phyloP scores from a whole-genome alignment of 1,140 invertebrate species.

The Euglossa dilemma region DNA sequence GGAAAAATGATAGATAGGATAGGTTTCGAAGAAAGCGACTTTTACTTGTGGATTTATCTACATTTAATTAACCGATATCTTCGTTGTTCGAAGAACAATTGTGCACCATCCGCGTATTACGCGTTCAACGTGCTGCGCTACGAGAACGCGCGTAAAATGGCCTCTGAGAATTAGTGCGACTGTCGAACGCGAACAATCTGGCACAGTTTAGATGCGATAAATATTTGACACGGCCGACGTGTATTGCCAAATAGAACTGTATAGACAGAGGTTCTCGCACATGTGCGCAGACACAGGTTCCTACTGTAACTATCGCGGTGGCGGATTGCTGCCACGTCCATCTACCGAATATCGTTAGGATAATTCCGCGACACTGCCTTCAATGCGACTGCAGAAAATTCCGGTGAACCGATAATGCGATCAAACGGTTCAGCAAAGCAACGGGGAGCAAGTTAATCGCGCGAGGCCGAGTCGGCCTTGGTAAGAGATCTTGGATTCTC shows the following conservation, averaged over 20 bases:
- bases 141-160: not conserved
- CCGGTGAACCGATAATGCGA: conserved; percentile 17
- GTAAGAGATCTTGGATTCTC: conserved; percentile 61
- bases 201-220: conserved; percentile 1
- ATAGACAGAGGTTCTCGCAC: no score
- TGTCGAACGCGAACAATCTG: not conserved
- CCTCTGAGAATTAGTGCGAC: not conserved
- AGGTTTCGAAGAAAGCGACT: no score
- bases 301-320: no score
- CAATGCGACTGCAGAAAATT: not conserved
- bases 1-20: no score
- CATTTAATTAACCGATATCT: not conserved
- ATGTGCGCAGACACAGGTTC: no score
- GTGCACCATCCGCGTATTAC: not conserved
- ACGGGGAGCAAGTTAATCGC: conserved; percentile 20
- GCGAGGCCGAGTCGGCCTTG: conserved; percentile 57
- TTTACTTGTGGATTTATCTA: no score
- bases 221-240: not conserved
- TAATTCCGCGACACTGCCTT: not conserved
- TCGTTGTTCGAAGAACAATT: not conserved
- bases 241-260: not conserved
- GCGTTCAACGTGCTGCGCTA: not conserved
- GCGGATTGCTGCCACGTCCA: no score
- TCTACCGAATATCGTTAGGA: not conserved
- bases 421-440: conserved; percentile 15